phyloP scores from a whole-genome alignment of 2,888 invertebrate genomes.

The Tiphia femorata region DNA sequence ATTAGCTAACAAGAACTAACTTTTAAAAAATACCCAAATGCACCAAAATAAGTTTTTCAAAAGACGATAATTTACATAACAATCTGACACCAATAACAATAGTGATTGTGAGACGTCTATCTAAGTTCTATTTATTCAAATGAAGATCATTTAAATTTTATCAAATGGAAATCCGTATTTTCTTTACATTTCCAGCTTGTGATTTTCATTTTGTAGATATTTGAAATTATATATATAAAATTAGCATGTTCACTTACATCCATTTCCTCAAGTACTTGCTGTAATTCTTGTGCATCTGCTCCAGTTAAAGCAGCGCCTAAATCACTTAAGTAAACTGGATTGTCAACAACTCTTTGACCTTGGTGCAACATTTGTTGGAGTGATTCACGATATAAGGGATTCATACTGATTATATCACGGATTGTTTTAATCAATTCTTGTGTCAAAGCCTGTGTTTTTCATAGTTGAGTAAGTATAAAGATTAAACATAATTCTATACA shows the following conservation, averaged over 20 bases:
- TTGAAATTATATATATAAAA: conserved; percentile 6
- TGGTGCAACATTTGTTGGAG: conserved; percentile 98
- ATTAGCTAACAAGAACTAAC: too few species aligned
- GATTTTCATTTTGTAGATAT: too few species aligned
- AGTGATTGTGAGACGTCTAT: too few species aligned
- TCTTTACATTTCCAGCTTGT: too few species aligned
- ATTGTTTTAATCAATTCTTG: conserved; percentile 98
- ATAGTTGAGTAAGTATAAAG: too few species aligned
- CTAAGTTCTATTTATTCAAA: too few species aligned
- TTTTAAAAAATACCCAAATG: too few species aligned
- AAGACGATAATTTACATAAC: too few species aligned
- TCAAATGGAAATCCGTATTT: too few species aligned
- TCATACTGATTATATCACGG: conserved; percentile 96
- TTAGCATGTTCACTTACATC: conserved; percentile 77
- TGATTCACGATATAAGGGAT: conserved; percentile 96
- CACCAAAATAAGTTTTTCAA: too few species aligned
- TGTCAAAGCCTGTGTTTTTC: conserved; percentile 80
- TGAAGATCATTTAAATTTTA: too few species aligned
- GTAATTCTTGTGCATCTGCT: conserved; percentile 91
- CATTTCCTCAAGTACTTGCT: conserved; percentile 93
- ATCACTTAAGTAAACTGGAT: conserved; percentile 97
- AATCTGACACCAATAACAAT: too few species aligned
- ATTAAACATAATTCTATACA: not conserved
- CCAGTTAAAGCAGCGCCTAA: conserved; percentile 95
- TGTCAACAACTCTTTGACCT: conserved; percentile 96